phyloP scores from a whole-genome alignment of 2,888 invertebrate genomes.

The Lycocerus yunnanus region DNA sequence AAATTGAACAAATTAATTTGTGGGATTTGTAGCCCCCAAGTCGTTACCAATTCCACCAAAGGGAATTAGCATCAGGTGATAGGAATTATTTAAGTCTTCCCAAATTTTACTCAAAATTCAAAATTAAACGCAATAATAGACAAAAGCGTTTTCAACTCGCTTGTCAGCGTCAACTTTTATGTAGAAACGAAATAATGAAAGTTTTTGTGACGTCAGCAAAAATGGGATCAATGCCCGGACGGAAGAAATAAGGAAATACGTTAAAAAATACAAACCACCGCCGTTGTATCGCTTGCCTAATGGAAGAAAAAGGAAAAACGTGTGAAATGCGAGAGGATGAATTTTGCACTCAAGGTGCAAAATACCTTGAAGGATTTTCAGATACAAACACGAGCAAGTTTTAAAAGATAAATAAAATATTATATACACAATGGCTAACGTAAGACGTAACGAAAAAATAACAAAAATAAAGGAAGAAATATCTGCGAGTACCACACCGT shows the following conservation, averaged over 20 bases:
- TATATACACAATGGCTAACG: constrained; percentile 16
- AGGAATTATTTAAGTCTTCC: constrained; percentile 8
- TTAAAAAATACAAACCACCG: constrained; percentile 41
- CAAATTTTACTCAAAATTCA: neutral
- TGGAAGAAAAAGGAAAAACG: constrained; percentile 45
- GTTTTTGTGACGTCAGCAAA: constrained; percentile 25
- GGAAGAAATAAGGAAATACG: constrained; percentile 47
- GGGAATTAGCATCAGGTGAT: constrained; percentile 25
- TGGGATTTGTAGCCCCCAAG: constrained; percentile 18
- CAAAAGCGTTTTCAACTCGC: neutral
- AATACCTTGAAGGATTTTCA: constrained; percentile 33
- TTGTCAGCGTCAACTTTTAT: constrained; percentile 22
- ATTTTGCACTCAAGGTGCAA: constrained; percentile 21
- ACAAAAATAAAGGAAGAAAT: neutral
- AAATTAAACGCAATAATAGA: neutral
- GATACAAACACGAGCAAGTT: constrained; percentile 18
- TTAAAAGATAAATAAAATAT: constrained; percentile 30
- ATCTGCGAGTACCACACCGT: too few relatives aligned
- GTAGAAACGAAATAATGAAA: constrained; percentile 35
- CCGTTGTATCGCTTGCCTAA: constrained; percentile 40
- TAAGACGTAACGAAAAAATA: neutral
- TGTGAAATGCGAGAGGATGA: constrained; percentile 39
- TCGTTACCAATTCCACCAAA: constrained; percentile 18
- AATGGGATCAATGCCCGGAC: constrained; percentile 39
- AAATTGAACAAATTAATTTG: constrained; percentile 19